Conservation (phyloP, 2,797 vertebrate genomes). For the Crocidura indochinensis region DNA sequence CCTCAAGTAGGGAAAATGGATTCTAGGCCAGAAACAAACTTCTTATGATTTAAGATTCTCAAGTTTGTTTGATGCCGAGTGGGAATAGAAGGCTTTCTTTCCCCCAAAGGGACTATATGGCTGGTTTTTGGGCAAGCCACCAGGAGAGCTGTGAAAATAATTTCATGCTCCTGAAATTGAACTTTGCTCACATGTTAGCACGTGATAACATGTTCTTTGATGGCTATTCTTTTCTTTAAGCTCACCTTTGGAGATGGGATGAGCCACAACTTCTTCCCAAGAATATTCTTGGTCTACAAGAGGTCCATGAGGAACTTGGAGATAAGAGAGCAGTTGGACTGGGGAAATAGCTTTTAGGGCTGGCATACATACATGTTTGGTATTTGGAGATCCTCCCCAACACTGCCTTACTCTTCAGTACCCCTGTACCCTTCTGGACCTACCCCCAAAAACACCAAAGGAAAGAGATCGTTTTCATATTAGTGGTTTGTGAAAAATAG, state of each 20-base stretch:
- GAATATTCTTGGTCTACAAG: conserved; percentile 1
- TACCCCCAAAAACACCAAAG: too few relatives aligned
- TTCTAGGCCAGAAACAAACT: conserved; percentile 17
- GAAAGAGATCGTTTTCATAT: conserved; percentile 23
- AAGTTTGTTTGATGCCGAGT: not conserved
- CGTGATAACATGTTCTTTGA: not conserved
- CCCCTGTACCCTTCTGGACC: too few relatives aligned
- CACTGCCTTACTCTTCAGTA: too few relatives aligned
- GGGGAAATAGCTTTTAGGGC: too few relatives aligned
- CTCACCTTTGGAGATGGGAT: conserved; percentile 18
- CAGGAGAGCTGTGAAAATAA: not conserved
- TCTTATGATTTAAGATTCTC: not conserved
- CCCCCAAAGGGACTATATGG: not conserved
- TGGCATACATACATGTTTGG: too few relatives aligned
- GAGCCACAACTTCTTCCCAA: not conserved
- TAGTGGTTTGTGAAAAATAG: conserved; percentile 42
- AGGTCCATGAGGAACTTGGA: conserved; percentile 5
- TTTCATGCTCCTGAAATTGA: not conserved
- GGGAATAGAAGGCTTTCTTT: not conserved
- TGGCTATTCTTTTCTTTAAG: conserved; percentile 2
- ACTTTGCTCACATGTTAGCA: not conserved
- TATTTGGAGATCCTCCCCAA: too few relatives aligned
- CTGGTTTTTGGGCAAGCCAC: not conserved
- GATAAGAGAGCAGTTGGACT: conserved; percentile 18
- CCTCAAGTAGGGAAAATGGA: not conserved